These are phyloP conservation scores for Chaetophractus vellerosus DNA, from an alignment of 2,797 vertebrate genomes.

Conservation along the genomic window DNA sequence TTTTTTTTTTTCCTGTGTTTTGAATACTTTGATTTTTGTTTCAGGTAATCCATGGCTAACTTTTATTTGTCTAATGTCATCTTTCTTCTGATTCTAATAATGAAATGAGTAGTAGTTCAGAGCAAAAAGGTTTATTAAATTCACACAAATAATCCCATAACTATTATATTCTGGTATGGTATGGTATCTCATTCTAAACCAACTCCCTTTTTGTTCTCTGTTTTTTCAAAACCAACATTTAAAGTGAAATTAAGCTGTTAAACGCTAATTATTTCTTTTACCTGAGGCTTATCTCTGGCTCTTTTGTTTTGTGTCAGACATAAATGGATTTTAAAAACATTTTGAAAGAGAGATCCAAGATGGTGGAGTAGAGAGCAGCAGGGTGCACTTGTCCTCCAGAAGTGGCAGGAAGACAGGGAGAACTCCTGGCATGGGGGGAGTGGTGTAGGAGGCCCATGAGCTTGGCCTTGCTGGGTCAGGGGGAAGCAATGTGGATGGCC, in stretches of 20 bases:
- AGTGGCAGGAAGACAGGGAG: no score
- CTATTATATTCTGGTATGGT: neutral
- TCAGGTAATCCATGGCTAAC: neutral
- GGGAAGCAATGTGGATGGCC: no score
- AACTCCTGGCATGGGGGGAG: no score
- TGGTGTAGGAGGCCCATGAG: no score
- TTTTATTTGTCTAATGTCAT: neutral
- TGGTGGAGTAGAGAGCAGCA: neutral
- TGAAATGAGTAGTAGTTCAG: neutral
- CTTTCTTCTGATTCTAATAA: slow-evolving; percentile 24
- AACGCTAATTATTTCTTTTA: neutral
- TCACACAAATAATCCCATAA: neutral
- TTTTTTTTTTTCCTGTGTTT: neutral
- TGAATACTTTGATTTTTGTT: slow-evolving; percentile 48
- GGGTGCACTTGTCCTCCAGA: no score
- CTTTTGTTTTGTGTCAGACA: slow-evolving; percentile 12
- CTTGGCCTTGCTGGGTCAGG: no score
- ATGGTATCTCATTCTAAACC: neutral
- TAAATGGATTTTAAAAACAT: neutral
- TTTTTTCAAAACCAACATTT: slow-evolving; percentile 16
- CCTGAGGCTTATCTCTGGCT: neutral
- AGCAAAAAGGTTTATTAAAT: slow-evolving; percentile 21
- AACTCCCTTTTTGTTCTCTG: neutral
- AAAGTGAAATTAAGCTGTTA: neutral
- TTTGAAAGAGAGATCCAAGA: neutral